These are phyloP conservation scores for Leptinotarsa tumamoca DNA, from an alignment of 2,888 invertebrate genomes.

Conservation along the genomic window DNA sequence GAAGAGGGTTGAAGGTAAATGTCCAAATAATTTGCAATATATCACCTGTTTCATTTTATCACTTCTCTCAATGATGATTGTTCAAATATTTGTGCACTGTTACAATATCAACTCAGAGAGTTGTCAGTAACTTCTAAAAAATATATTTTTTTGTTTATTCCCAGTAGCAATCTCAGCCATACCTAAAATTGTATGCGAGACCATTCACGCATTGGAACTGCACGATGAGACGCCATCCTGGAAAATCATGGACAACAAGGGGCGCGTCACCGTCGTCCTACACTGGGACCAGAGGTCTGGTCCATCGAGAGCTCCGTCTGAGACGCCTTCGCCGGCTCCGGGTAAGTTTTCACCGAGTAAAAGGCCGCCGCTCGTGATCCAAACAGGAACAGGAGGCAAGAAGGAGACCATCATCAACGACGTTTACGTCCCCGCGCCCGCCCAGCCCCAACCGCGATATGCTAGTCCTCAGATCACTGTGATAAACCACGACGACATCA, in stretches of 20 bases:
- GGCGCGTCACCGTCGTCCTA: constrained; percentile 94
- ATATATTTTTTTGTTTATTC: constrained; percentile 46
- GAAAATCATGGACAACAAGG: constrained; percentile 99
- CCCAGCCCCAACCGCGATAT: constrained; percentile 63
- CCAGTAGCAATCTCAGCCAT: constrained; percentile 91
- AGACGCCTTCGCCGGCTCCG: constrained; percentile 68
- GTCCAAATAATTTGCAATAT: too few species aligned
- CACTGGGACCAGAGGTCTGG: constrained; percentile 94
- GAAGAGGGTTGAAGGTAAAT: too few species aligned
- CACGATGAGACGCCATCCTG: constrained; percentile 97
- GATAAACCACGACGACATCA: constrained; percentile 91
- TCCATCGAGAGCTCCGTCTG: constrained; percentile 66
- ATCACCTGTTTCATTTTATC: too few species aligned
- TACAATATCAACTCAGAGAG: background rate
- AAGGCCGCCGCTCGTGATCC: constrained; percentile 77
- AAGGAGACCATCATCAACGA: constrained; percentile 75
- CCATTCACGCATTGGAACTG: constrained; percentile 93
- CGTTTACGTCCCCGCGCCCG: constrained; percentile 65
- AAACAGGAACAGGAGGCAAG: constrained; percentile 61
- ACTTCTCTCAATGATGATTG: too few species aligned
- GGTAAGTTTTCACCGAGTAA: constrained; percentile 72
- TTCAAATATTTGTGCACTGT: background rate
- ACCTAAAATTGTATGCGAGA: constrained; percentile 97
- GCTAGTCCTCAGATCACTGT: constrained; percentile 90
- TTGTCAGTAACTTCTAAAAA: background rate